Percentiles rank a stretch among this genome's conserved stretches.
Evolutionary conservation across 2,113 vertebrate genomes (phyloP).

Genomic region (Platysternon megacephalum): DNA sequence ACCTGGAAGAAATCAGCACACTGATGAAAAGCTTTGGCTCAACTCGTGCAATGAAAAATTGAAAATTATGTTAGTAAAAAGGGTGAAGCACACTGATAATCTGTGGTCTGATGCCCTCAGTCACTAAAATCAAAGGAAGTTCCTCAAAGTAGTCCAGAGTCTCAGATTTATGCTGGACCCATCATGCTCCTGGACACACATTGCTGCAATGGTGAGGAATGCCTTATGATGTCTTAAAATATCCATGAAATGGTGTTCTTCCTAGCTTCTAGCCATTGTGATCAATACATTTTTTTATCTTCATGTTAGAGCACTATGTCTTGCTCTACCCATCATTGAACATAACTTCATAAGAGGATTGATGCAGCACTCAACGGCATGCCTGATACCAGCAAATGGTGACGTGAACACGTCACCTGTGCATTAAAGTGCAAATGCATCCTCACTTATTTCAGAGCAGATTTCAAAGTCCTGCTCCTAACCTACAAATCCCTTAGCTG

Average conservation of each 20-base stretch:
- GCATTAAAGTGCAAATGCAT: not conserved
- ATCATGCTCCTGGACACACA: not conserved
- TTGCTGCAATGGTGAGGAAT: not conserved
- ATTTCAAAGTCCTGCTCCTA: not conserved
- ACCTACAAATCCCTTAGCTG: not conserved
- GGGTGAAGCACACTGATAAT: not conserved
- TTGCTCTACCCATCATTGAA: not conserved
- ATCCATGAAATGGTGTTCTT: not conserved
- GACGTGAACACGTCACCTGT: not conserved
- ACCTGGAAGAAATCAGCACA: not conserved
- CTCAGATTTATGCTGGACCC: not conserved
- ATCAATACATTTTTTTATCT: not conserved
- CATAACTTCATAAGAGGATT: not conserved
- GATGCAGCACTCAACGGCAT: not conserved
- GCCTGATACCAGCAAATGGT: not conserved
- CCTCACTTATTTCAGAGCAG: not conserved
- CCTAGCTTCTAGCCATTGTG: not conserved
- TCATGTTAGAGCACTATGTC: not conserved
- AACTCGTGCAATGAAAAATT: not conserved
- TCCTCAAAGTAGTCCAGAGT: not conserved
- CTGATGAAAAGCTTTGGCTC: not conserved
- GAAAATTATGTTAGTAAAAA: not conserved
- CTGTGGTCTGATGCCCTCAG: not conserved
- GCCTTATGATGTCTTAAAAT: not conserved
- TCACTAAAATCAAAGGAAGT: not conserved